Base-by-base conservation (phyloP, 2,888 invertebrate genomes). In the Idaea aversata region DNA sequence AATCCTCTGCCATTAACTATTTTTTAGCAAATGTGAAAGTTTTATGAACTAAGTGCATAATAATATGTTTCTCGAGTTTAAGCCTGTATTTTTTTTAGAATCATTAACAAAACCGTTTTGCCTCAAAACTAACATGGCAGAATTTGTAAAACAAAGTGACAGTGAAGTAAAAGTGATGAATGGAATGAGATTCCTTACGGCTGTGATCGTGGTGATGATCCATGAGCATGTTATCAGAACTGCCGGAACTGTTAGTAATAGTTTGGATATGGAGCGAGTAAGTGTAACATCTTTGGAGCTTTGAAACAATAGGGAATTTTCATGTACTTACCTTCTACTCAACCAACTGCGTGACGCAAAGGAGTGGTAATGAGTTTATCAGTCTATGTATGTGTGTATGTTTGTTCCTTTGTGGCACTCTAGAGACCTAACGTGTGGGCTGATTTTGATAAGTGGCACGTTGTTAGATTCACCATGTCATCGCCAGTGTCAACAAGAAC, bases 121-220 rank as follows among this genome's bases (percentile, higher is more conserved):
- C 15, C 15, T 66, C n/a, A 58, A 61, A 3, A 38, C 47, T 5
- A 66, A 63, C 25, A 63, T 61, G 61, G 34, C n/a, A 0, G 58
- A 63, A 5, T 15, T 63, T 5, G 34, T 66, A 13, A 58, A 59
- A 59, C 16, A 16, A 0, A 59, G 57, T 0, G 6, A 13, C 13
- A 16, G 16, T 0, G 66, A 66, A 13, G 7, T 66, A 5, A 34
- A 15, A 0, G 16, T 34, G 3, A 34, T 66, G 7, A 47, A 62
- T 15, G 66, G 66, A 4, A 59, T 66, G 10, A 16, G 63, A 7
- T 61, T 38, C 38, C 10, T 66, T 0, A 61, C 59, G 4, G 59
- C 66, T 0, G 5, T 5, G 0, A 25, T 47, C 3, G n/a, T 61
- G 15, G 58, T 58, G 6, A n/a, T 16, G 6, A 58, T n/a, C 6